Evolutionary conservation across 2,888 invertebrate genomes (phyloP), one percentile per base, ranked within the genome.

Genomic region (Apodemia hepburni): DNA sequence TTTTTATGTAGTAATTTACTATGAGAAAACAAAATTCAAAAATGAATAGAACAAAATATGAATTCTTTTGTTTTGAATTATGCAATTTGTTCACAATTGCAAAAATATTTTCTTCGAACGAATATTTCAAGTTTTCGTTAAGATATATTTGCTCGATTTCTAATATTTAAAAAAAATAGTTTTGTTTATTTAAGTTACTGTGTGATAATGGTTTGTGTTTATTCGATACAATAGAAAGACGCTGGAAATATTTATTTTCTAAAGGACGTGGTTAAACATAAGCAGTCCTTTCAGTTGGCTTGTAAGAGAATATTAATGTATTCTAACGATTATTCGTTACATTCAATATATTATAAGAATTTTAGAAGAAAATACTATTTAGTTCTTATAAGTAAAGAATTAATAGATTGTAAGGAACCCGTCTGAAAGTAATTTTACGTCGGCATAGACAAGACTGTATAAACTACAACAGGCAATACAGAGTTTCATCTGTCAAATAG

Each of bases 341-440:
- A 75, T 71, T 77, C 78, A 74, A 77, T 78, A 75, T 81, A 83
- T 70, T 84, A 81, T 74, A 84, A 80, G 75, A 84, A 82, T 69
- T 84, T 82, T 79, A 77, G 85, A 75, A 82, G 79, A 83, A 85
- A 83, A 82, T 74, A 75, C 72, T 75, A 70, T 77, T 72, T 78
- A 58, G 70, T 74, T 68, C 70, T 72, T 71, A 73, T 77, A 66
- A 75, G 73, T 70, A 74, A 76, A 66, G 74, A 74, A 73, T 71
- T 77, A 76, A 73, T 75, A 62, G 75, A 79, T 69, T 80, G 74
- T 68, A 80, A 76, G 75, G 79, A 82, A 69, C 82, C 83, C 5
- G 81, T 81, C 70, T 82, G 82, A 82, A 70, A 74, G 68, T 63
- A 64, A 65, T 67, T 71, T 27, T 54, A 9, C 15, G 54, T 3